phyloP scores from a whole-genome alignment of 1,140 invertebrate genomes.

The Aporrectodea caliginosa region DNA sequence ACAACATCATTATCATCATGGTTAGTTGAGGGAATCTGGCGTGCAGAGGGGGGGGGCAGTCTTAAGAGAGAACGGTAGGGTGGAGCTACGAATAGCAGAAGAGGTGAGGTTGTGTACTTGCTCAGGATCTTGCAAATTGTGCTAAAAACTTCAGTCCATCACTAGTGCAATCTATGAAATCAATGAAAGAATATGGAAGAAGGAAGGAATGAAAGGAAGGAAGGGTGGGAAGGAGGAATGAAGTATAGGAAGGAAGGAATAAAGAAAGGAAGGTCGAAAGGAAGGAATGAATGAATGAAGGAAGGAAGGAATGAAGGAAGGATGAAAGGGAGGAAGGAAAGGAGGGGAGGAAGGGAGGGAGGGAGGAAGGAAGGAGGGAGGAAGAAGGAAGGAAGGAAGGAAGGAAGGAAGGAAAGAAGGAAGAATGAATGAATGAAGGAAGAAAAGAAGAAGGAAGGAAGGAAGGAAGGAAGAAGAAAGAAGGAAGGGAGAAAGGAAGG shows the following conservation, averaged over 20 bases:
- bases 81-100: too few species aligned
- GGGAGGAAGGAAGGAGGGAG: not conserved
- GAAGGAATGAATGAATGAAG: not conserved
- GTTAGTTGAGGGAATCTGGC: too few species aligned
- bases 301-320: not conserved
- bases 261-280: not conserved
- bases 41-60: too few species aligned
- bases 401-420: not conserved
- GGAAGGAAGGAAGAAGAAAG: not conserved
- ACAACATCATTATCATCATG: constrained; percentile 19
- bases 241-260: not conserved
- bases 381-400: not conserved
- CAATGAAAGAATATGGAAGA: too few species aligned
- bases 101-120: too few species aligned
- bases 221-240: not conserved
- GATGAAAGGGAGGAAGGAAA: not conserved
- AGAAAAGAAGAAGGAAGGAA: not conserved
- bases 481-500: not conserved
- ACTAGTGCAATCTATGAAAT: too few species aligned
- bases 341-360: not conserved
- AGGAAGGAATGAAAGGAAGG: not conserved
- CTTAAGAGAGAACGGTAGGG: too few species aligned
- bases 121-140: too few species aligned
- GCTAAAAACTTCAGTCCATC: too few species aligned
- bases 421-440: not conserved